phyloP scores from a whole-genome alignment of 2,113 vertebrate genomes.

The Notothenia rossii region DNA sequence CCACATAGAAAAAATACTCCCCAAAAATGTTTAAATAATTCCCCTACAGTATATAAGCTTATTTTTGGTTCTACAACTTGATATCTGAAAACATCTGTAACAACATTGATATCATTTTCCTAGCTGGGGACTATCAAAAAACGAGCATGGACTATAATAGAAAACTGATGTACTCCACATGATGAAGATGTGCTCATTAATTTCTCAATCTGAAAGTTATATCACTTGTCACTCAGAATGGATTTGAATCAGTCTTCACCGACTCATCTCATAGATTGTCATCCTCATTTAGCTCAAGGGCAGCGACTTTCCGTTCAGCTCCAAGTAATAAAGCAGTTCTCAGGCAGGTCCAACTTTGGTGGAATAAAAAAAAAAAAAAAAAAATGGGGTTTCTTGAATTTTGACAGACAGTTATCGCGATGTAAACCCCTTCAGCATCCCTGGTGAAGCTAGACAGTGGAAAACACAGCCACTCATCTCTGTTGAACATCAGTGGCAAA shows the following conservation, averaged over 20 bases:
- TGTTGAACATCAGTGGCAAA: conserved; percentile 36
- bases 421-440: conserved; percentile 34
- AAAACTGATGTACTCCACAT: conserved; percentile 5
- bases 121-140: not conserved
- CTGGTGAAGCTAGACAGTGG: conserved; percentile 18
- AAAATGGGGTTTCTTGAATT: conserved; percentile 46
- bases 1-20: not conserved
- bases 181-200: conserved; percentile 54
- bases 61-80: not conserved
- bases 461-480: conserved; percentile 22
- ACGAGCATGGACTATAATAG: not conserved
- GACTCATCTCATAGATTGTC: conserved; percentile 41
- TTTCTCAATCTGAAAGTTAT: conserved; percentile 51
- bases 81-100: not conserved
- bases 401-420: conserved; percentile 50
- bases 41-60: not conserved
- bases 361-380: not conserved
- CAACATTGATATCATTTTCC: not conserved
- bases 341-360: conserved; percentile 45
- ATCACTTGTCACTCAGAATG: conserved; percentile 54
- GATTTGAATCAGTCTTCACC: conserved; percentile 30
- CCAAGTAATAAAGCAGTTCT: conserved; percentile 53
- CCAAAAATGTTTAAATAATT: not conserved
- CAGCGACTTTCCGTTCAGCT: conserved; percentile 46
- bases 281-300: conserved; percentile 54